Conservation (phyloP, 1,140 invertebrate species). For the Formica exsecta region DNA sequence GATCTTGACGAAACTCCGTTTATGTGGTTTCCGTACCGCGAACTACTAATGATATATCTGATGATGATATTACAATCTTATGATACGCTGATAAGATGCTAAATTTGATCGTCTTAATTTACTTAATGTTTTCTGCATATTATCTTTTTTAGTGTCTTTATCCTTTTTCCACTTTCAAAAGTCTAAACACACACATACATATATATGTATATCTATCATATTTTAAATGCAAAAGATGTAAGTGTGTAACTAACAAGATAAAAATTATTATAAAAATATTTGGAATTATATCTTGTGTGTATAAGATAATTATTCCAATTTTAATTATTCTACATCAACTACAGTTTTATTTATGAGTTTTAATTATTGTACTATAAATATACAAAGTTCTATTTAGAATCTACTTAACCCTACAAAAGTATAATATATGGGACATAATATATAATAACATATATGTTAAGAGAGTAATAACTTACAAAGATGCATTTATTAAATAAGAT, state of each 20-base stretch:
- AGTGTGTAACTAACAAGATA: neutral
- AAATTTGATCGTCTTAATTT: neutral
- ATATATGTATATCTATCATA: too few species aligned
- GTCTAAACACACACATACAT: neutral
- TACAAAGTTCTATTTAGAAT: neutral
- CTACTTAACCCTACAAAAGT: neutral
- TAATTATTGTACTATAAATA: neutral
- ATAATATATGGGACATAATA: neutral
- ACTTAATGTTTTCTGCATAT: too few species aligned
- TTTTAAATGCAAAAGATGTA: neutral
- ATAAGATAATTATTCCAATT: neutral
- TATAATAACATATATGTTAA: slow-evolving; percentile 44
- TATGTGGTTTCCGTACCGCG: neutral
- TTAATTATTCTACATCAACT: too few species aligned
- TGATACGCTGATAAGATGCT: neutral
- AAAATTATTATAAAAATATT: slow-evolving; percentile 17
- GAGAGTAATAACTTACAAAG: slow-evolving; percentile 50
- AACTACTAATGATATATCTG: neutral
- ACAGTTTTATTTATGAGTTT: neutral
- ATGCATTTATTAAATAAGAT: slow-evolving; percentile 56
- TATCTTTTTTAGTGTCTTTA: neutral
- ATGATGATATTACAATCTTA: neutral
- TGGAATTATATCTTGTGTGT: neutral
- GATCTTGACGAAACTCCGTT: neutral
- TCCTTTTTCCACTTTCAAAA: neutral